phyloP scores from a whole-genome alignment of 2,797 vertebrate species.

The Chaetophractus vellerosus region DNA sequence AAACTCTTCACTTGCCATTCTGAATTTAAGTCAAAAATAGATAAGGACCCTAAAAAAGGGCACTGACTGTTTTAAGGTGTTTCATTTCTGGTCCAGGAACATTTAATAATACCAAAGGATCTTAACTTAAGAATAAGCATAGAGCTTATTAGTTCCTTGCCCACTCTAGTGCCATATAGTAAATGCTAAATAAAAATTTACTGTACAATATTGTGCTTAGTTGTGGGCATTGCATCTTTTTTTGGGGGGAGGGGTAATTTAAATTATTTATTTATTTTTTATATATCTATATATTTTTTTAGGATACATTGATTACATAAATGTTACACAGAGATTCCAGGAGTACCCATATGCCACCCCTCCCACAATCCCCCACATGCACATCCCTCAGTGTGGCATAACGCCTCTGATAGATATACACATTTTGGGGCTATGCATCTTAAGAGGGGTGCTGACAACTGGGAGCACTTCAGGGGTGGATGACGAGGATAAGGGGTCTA shows the following conservation, averaged over 20 bases:
- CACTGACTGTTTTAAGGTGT: constrained; percentile 34
- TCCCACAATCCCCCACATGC: too few relatives aligned
- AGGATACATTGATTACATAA: too few relatives aligned
- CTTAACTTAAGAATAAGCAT: not conserved
- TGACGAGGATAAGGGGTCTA: not conserved
- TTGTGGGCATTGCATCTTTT: not conserved
- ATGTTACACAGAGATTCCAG: too few relatives aligned
- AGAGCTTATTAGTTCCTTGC: not conserved
- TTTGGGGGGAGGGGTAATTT: too few relatives aligned
- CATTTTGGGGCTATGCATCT: too few relatives aligned
- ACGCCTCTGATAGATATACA: too few relatives aligned
- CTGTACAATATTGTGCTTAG: not conserved
- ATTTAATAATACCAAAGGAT: not conserved
- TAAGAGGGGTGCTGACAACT: not conserved
- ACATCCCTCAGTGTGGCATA: too few relatives aligned
- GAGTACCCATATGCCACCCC: too few relatives aligned
- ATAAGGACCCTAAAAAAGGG: not conserved
- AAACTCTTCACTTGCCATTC: constrained; percentile 8
- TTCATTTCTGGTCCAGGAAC: not conserved
- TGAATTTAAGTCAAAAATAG: constrained; percentile 70
- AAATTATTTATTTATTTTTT: too few relatives aligned
- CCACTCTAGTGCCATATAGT: not conserved
- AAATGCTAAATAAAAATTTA: not conserved
- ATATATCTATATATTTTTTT: too few relatives aligned
- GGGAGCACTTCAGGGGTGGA: not conserved